Evolutionary conservation across 2,113 vertebrate genomes (phyloP), one percentile per base, ranked within the genome.

Genomic region (Nothobranchius furzeri): DNA sequence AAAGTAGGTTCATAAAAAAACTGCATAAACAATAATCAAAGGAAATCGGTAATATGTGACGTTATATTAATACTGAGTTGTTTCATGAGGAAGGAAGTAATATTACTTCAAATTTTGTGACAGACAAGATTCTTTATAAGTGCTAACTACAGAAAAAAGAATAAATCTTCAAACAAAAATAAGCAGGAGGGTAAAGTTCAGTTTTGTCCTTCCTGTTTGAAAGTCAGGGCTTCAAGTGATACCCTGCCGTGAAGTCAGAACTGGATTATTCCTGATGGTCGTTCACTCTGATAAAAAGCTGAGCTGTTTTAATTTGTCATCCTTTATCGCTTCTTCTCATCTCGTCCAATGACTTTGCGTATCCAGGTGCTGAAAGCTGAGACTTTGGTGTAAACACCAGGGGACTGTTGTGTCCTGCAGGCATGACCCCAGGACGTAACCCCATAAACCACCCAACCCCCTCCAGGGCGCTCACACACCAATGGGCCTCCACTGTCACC

Each of bases 351-450:
- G 77, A 96, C 83, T 54, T 93, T 96, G 72, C 85, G 94, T 90
- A 98, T 98, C 98, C 98, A 99, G 58, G 94, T 90, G 75, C 94
- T 85, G 63, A 99, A 99, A 71, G 94, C 91, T 0, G 98, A 96
- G 8, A 99, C 96, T 93, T 96, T 96, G 36, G 97, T 97, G 78
- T 99, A 99, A 78, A 99, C 98, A 1, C 98, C 97, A 0, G 96
- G 98, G 3, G 96, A 95, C 60, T 95, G 94, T 60, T 95, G 95
- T 15, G 93, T 91, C 35, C 96, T 91, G 59, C 98, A 99, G 46
- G 96, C 95, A 0, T 98, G 94, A 45, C 98, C 98, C 98, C 98
- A 99, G 60, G 98, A 99, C 1, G 98, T 99, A 40, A 99, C 95
- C 3, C 98, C 98, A 0, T 95, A 98, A 15, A 98, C 93, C 3